Conservation (phyloP, 1,140 invertebrate species). For the Drosophila bifasciata region DNA sequence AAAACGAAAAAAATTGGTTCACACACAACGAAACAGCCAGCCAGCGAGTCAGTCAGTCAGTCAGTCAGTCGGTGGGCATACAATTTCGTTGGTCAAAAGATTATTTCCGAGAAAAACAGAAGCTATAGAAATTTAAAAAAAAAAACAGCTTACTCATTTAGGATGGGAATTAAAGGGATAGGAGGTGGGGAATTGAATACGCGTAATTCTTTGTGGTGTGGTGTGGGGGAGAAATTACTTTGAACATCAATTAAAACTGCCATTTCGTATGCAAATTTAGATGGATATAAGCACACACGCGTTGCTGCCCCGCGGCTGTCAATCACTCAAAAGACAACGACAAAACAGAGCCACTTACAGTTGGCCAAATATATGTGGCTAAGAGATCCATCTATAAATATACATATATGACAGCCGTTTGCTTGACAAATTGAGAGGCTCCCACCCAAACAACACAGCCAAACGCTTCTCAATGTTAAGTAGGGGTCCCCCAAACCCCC, state of each 20-base stretch:
- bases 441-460: conserved; percentile 26
- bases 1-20: conserved; percentile 5
- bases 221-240: conserved; percentile 13
- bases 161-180: too few relatives aligned
- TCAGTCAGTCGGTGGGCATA: too few relatives aligned
- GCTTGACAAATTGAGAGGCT: conserved; percentile 44
- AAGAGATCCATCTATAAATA: conserved; percentile 15
- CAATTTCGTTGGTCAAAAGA: conserved; percentile 2
- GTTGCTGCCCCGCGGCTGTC: conserved; percentile 43
- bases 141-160: too few relatives aligned
- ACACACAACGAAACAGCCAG: neutral
- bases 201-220: too few relatives aligned
- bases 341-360: conserved; percentile 42
- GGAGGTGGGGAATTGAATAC: neutral
- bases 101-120: too few relatives aligned
- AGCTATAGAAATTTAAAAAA: too few relatives aligned
- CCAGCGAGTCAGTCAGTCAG: too few relatives aligned
- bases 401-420: conserved; percentile 50
- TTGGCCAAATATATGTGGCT: conserved; percentile 18
- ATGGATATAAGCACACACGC: conserved; percentile 41
- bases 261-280: conserved; percentile 52
- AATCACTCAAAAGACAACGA: conserved; percentile 65
- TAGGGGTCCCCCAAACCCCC: too few relatives aligned
- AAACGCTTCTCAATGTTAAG: conserved; percentile 40
- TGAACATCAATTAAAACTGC: conserved; percentile 32